Evolutionary conservation across 2,888 invertebrate genomes (phyloP).

Genomic region (Eudemis profundana): DNA sequence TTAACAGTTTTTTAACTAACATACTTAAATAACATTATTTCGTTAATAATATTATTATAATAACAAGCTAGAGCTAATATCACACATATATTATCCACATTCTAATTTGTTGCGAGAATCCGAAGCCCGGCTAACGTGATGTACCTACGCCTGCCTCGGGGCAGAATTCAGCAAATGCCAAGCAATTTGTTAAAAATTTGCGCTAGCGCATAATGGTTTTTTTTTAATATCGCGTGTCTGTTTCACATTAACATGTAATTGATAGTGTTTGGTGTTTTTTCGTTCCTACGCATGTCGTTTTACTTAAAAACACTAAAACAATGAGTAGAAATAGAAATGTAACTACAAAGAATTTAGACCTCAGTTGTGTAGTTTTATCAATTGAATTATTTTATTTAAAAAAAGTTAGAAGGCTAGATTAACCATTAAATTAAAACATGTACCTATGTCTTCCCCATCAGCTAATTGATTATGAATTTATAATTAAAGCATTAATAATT

Average conservation of each 20-base stretch:
- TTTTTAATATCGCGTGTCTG: slow-evolving; percentile 69
- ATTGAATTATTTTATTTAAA: no score
- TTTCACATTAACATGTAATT: slow-evolving; percentile 59
- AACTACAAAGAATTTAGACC: no score
- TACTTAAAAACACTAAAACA: slow-evolving; percentile 29
- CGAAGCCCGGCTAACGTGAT: slow-evolving; percentile 42
- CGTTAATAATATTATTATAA: not conserved
- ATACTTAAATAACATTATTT: not conserved
- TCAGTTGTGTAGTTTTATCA: no score
- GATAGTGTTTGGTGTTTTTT: slow-evolving; percentile 53
- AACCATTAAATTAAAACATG: no score
- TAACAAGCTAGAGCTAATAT: not conserved
- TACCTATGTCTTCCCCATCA: no score
- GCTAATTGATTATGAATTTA: no score
- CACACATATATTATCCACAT: not conserved
- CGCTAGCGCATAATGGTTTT: slow-evolving; percentile 53
- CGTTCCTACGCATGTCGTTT: slow-evolving; percentile 31
- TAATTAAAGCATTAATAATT: no score
- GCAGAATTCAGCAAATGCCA: slow-evolving; percentile 57
- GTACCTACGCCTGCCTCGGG: slow-evolving; percentile 61
- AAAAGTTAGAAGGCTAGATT: no score
- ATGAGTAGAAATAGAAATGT: no score
- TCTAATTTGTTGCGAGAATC: slow-evolving; percentile 35
- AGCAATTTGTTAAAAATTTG: slow-evolving; percentile 63
- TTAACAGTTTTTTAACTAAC: no score